phyloP scores from a whole-genome alignment of 2,888 invertebrate species.

The Spatulosminthurus flaviceps region DNA sequence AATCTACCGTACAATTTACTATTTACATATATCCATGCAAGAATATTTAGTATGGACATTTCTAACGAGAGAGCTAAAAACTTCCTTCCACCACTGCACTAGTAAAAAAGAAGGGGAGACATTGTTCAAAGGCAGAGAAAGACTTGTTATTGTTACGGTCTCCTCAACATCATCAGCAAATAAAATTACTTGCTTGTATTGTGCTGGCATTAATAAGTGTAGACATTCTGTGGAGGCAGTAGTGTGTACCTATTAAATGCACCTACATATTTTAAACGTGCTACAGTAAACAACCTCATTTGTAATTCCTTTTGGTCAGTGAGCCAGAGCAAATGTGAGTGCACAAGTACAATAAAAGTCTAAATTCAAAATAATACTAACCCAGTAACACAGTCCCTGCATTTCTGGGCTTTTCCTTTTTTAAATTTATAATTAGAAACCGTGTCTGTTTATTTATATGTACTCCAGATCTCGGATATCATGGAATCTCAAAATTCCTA shows the following conservation, averaged over 20 bases:
- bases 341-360: background rate
- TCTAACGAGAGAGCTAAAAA: no score
- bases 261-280: no score
- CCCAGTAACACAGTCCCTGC: background rate
- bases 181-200: slow-evolving; percentile 10
- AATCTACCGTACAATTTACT: background rate
- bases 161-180: background rate
- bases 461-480: no score
- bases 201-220: no score
- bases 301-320: background rate
- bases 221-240: no score
- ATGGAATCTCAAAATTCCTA: background rate
- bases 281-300: background rate
- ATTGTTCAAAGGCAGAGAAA: no score
- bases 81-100: no score
- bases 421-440: slow-evolving; percentile 12
- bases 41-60: no score
- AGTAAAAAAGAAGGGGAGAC: no score
- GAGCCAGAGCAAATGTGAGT: background rate
- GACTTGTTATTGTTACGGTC: background rate
- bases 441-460: background rate
- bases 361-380: background rate
- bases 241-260: no score
- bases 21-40: no score
- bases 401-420: background rate